Conservation (phyloP, 1,140 invertebrate genomes). For the Papilio xuthus region DNA sequence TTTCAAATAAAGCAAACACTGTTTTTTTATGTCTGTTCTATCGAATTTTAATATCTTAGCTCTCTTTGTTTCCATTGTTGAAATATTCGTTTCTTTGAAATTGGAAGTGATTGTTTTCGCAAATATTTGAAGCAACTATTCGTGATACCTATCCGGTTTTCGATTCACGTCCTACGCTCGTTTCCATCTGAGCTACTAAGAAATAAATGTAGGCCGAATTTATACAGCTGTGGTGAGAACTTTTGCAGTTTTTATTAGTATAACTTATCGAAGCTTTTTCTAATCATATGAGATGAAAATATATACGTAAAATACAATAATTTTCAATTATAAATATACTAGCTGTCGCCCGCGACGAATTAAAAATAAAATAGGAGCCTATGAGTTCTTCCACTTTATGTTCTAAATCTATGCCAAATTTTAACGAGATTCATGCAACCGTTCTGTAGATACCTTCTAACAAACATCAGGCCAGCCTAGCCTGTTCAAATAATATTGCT, state of each 20-base stretch:
- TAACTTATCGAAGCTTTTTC: not conserved
- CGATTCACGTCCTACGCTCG: constrained; percentile 13
- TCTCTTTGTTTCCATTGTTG: constrained; percentile 5
- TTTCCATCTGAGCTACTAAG: constrained; percentile 5
- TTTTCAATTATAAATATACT: too few relatives aligned
- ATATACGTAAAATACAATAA: too few relatives aligned
- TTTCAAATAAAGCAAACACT: not conserved
- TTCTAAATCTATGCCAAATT: too few relatives aligned
- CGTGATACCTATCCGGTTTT: constrained; percentile 18
- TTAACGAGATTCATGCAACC: too few relatives aligned
- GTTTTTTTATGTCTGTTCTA: not conserved
- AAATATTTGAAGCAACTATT: constrained; percentile 12
- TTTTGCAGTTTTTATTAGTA: not conserved
- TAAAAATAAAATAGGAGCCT: too few relatives aligned
- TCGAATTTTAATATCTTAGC: constrained; percentile 16
- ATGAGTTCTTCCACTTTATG: too few relatives aligned
- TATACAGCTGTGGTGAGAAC: not conserved
- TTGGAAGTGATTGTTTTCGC: constrained; percentile 19
- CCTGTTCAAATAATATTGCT: too few relatives aligned
- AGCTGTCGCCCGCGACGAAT: too few relatives aligned
- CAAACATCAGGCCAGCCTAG: too few relatives aligned
- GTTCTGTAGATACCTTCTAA: too few relatives aligned
- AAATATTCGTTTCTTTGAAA: not conserved
- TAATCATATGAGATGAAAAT: too few relatives aligned
- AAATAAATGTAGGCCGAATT: constrained; percentile 14